Conservation (phyloP, 2,113 vertebrate genomes). For the Corythornis cristatus region DNA sequence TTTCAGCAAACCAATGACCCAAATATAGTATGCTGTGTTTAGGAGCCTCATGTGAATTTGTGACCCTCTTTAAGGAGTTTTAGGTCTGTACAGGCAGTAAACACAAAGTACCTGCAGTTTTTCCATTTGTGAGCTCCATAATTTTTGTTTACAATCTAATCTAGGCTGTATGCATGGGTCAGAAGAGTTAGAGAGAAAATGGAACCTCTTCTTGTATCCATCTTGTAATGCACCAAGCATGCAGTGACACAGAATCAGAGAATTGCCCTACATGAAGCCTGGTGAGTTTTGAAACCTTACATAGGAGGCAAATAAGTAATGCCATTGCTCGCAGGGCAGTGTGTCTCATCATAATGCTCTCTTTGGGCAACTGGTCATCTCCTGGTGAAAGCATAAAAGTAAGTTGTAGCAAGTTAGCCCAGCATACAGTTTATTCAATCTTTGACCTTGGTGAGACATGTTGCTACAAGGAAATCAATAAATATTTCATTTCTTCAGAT, state of each 20-base stretch:
- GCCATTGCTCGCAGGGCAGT: background rate
- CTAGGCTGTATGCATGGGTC: background rate
- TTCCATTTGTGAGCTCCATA: background rate
- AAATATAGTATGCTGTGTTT: background rate
- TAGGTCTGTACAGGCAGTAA: background rate
- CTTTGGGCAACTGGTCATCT: background rate
- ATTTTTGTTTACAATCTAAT: background rate
- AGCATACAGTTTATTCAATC: background rate
- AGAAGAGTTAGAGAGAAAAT: background rate
- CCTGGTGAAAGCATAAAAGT: background rate
- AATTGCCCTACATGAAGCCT: background rate
- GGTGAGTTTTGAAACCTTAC: background rate
- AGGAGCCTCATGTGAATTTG: conserved; percentile 31
- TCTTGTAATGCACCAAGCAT: background rate
- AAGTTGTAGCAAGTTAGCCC: background rate
- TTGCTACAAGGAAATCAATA: background rate
- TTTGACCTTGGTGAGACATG: background rate
- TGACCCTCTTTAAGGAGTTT: conserved; percentile 11
- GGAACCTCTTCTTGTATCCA: background rate
- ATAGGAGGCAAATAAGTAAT: background rate
- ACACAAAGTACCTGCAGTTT: conserved; percentile 2
- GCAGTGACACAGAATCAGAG: background rate
- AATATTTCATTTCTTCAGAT: background rate
- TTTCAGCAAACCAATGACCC: conserved; percentile 40
- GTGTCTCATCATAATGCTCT: background rate